Evolutionary conservation across 2,113 vertebrate species (phyloP).

Genomic region (Condylura cristata): DNA sequence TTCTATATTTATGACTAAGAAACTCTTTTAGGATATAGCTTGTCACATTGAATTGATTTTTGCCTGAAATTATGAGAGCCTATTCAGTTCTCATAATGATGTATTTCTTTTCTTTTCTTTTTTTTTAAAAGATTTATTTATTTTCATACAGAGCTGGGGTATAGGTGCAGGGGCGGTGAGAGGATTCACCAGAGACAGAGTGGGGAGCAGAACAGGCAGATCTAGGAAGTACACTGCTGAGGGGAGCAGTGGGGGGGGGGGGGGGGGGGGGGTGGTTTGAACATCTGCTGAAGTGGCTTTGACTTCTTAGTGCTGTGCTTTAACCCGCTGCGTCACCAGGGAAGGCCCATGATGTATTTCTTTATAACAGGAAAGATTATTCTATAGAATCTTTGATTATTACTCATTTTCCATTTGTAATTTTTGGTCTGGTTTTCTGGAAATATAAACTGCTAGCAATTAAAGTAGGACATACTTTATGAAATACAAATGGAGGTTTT

Average conservation of each 20-base stretch:
- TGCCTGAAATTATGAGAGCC: background rate
- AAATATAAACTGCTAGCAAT: conserved; percentile 2
- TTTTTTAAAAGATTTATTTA: too few relatives aligned
- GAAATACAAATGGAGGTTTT: conserved; percentile 31
- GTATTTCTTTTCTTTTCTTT: too few relatives aligned
- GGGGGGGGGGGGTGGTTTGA: too few relatives aligned
- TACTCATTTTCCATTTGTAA: background rate
- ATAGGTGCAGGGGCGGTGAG: too few relatives aligned
- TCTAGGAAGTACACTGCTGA: too few relatives aligned
- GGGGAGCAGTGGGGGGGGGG: too few relatives aligned
- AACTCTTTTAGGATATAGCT: conserved; percentile 18
- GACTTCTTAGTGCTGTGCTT: too few relatives aligned
- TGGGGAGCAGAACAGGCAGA: too few relatives aligned
- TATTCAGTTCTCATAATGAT: background rate
- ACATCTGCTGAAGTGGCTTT: too few relatives aligned
- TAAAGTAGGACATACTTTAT: conserved; percentile 1
- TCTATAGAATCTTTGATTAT: conserved; percentile 31
- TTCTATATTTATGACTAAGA: conserved; percentile 17
- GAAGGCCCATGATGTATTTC: conserved; percentile 45
- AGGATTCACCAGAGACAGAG: too few relatives aligned
- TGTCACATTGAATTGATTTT: background rate
- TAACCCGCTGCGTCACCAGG: too few relatives aligned
- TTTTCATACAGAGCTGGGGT: too few relatives aligned
- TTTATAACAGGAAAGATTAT: background rate
- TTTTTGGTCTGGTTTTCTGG: conserved; percentile 22